A percentile compares a stretch with the other conserved stretches of the same genome.
Conservation (phyloP, 2,113 vertebrate species). For the Circaetus cinerascens region DNA sequence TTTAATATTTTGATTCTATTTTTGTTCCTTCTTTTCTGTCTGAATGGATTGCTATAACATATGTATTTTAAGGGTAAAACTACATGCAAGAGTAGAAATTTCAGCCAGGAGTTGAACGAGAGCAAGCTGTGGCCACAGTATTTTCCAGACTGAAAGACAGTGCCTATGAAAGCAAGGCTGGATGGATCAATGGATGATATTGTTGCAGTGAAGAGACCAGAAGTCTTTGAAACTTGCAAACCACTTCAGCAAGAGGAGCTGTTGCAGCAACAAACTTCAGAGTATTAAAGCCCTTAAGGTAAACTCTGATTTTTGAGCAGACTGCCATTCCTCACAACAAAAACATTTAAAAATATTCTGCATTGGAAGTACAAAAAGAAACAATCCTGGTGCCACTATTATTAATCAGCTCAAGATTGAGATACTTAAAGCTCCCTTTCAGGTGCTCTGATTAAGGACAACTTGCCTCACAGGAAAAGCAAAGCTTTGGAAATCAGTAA, state of each 20-base stretch:
- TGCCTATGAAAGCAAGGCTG: neutral
- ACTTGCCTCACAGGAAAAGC: neutral
- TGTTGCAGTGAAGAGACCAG: neutral
- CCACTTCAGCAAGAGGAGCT: neutral
- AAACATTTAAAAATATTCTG: neutral
- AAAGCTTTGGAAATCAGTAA: constrained; percentile 54
- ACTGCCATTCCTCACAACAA: neutral
- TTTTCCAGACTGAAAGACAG: neutral
- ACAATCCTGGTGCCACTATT: neutral
- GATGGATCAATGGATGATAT: neutral
- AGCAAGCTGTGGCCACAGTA: neutral
- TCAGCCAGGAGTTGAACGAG: neutral
- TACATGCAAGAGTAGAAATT: neutral
- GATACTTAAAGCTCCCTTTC: constrained; percentile 5
- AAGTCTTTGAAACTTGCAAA: constrained; percentile 9
- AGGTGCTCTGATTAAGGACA: constrained; percentile 45
- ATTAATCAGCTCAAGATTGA: constrained; percentile 6
- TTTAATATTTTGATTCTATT: neutral
- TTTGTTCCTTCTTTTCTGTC: neutral
- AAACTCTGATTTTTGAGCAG: neutral
- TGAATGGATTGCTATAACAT: neutral
- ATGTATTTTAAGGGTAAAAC: neutral
- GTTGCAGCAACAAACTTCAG: neutral
- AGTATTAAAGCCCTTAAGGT: neutral
- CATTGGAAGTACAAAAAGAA: constrained; percentile 22